Evolutionary conservation across 2,797 vertebrate genomes (phyloP), one percentile per base, ranked within the genome.

Genomic region (Alectoris magna): DNA sequence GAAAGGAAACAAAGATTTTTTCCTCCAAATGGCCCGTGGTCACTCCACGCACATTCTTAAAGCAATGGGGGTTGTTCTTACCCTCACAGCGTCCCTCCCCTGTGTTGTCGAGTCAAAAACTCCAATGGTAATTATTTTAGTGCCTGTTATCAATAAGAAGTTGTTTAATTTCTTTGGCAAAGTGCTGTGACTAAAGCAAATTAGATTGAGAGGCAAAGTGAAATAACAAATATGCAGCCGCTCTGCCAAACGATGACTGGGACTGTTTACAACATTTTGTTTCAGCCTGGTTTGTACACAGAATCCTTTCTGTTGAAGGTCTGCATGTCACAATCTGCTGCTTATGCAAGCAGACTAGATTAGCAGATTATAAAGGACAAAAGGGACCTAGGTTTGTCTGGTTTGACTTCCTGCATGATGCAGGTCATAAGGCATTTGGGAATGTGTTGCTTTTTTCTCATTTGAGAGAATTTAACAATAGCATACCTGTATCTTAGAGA

Each of bases 131-230:
- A 93, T 94, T 86, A 89, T 95, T 86, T 85, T 91, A 46, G 82
- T 95, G 92, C 70, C 86, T 94, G 82, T 94, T 91, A 95, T 91
- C 95, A 95, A 84, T 95, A 95, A 95, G 91, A 87, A 87, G 67
- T 64, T 89, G 87, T 89, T 95, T 94, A 94, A 95, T 96, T 96
- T 95, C 70, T 95, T 95, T 93, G 93, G 91, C 88, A 64, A 83
- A 94, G 91, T 95, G 87, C 93, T 91, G 82, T 82, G 93, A 87
- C 56, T 87, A 92, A 87, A 93, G 73, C 87, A 95, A 94, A 91
- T 94, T 89, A 86, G 94, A 94, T 93, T 72, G 95, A 89, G 87
- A 89, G 80, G 91, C 89, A 43, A 83, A 93, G 56, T 58, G 80
- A 94, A 96, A 89, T 89, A 84, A 91, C 91, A 95, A 93, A 93